Conservation (phyloP, 37 sponge, comb jelly and placozoan species). For the Eunapius fragilis region DNA sequence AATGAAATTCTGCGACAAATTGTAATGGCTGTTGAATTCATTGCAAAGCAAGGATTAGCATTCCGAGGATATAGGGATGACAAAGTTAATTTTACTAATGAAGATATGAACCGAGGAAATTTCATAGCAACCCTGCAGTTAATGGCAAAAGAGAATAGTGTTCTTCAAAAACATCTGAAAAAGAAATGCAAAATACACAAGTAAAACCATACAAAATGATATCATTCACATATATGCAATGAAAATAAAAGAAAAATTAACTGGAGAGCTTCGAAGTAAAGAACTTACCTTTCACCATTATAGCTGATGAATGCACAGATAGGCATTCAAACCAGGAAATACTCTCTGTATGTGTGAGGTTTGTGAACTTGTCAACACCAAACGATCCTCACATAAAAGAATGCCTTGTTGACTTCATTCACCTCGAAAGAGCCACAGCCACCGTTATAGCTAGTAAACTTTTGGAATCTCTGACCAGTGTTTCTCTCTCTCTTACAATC, state of each 20-base stretch:
- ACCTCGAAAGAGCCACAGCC: constrained; percentile 63
- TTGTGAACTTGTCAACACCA: constrained; percentile 48
- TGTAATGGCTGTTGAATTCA: constrained; percentile 46
- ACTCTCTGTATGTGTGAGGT: constrained; percentile 53
- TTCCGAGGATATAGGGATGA: constrained; percentile 57
- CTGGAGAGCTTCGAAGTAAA: not conserved
- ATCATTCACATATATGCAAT: constrained; percentile 33
- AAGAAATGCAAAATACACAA: constrained; percentile 45
- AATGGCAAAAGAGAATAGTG: constrained; percentile 21
- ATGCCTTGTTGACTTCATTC: constrained; percentile 36
- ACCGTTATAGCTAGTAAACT: constrained; percentile 5
- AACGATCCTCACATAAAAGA: constrained; percentile 55
- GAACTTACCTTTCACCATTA: constrained; percentile 42
- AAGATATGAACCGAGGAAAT: constrained; percentile 1
- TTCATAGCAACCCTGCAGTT: constrained; percentile 43
- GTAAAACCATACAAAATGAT: constrained; percentile 60
- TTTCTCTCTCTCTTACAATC: constrained; percentile 6
- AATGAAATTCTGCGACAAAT: constrained; percentile 32
- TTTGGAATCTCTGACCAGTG: constrained; percentile 6
- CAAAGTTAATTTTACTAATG: constrained; percentile 43
- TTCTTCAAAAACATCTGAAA: constrained; percentile 40
- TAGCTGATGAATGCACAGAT: constrained; percentile 57
- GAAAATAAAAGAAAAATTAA: constrained; percentile 40
- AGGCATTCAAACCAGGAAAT: constrained; percentile 32
- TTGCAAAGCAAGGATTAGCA: constrained; percentile 56